Percentiles rank a stretch among this genome's conserved stretches.
These are phyloP conservation scores for Anastatus disparis DNA, from an alignment of 1,140 invertebrate genomes.

Conservation along the genomic window DNA sequence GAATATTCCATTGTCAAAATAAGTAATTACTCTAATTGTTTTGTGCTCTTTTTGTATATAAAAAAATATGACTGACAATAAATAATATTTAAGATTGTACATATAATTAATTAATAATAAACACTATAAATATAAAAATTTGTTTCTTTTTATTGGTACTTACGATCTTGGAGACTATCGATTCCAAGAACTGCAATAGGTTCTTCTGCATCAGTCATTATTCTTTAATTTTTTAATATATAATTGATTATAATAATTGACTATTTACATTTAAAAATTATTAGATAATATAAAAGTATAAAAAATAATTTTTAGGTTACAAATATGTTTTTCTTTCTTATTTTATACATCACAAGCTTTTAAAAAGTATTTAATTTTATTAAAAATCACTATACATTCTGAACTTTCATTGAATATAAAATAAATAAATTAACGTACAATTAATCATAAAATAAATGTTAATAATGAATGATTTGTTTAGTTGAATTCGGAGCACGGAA, in stretches of 20 bases:
- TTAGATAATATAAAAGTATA: not conserved
- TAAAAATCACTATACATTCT: no score
- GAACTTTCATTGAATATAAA: no score
- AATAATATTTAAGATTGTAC: slow-evolving; percentile 6
- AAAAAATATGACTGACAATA: slow-evolving; percentile 18
- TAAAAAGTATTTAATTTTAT: no score
- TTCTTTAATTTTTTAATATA: not conserved
- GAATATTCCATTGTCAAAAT: not conserved
- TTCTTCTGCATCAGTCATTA: slow-evolving; percentile 11
- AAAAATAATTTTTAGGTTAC: slow-evolving; percentile 31
- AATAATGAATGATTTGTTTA: not conserved
- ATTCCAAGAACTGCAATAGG: slow-evolving; percentile 7
- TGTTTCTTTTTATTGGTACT: slow-evolving; percentile 5
- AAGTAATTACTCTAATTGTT: not conserved
- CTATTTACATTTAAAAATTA: not conserved
- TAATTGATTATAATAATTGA: not conserved
- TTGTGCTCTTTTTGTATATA: slow-evolving; percentile 10
- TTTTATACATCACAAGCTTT: not conserved
- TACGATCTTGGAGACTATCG: slow-evolving; percentile 31
- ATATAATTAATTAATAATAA: slow-evolving; percentile 5
- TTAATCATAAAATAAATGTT: not conserved
- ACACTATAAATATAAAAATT: slow-evolving; percentile 3
- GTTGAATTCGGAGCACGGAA: not conserved
- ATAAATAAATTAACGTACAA: no score
- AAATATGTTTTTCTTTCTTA: not conserved